These are phyloP conservation scores for Penaeus vannamei DNA, from an alignment of 1,140 invertebrate genomes.

Conservation along the genomic window DNA sequence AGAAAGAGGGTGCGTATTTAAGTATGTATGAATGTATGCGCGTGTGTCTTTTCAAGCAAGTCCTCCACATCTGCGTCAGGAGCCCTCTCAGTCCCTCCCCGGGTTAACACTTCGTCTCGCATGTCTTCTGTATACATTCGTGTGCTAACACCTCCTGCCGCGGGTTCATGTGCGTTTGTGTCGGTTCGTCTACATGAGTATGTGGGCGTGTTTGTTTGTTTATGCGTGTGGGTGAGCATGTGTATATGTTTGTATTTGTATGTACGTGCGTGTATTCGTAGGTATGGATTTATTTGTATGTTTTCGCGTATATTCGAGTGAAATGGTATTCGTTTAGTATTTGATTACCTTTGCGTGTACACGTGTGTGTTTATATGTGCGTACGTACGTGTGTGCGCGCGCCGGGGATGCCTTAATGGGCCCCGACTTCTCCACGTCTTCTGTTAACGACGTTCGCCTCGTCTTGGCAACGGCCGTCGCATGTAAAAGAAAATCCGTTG, in stretches of 20 bases:
- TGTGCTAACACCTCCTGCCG: too few species aligned
- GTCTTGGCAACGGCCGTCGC: too few species aligned
- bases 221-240: neutral
- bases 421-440: too few species aligned
- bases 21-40: too few species aligned
- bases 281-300: neutral
- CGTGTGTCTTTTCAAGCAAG: too few species aligned
- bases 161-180: neutral
- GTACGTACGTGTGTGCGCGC: conserved; percentile 7
- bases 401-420: neutral
- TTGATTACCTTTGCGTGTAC: neutral
- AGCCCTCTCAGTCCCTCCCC: too few species aligned
- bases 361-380: conserved; percentile 30
- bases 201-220: neutral
- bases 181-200: neutral
- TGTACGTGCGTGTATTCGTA: neutral
- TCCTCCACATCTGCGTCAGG: too few species aligned
- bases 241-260: neutral
- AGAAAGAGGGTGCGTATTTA: too few species aligned
- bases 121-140: too few species aligned
- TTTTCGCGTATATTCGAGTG: neutral
- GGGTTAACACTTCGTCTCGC: too few species aligned
- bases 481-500: too few species aligned
- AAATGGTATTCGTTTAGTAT: neutral
- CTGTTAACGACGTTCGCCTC: too few species aligned